Base-by-base conservation (phyloP, 2,888 invertebrate genomes). In the Gari tellinella region DNA sequence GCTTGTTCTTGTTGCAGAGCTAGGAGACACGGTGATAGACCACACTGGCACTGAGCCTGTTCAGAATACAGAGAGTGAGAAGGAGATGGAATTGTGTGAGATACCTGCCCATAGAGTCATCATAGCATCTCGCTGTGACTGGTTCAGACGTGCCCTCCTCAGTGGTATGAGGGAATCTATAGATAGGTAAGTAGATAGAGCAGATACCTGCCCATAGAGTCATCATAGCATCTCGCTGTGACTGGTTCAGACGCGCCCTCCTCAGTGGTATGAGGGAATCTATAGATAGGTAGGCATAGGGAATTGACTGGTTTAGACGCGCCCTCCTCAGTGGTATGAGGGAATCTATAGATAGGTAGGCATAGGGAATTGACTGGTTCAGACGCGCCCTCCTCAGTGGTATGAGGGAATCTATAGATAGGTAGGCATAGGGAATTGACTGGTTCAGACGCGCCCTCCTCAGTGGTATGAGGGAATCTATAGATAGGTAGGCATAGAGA, bases 111-210 rank as follows among this genome's bases (percentile, higher is more conserved):
- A 95, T 89, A 92, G 95, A 65, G 94, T 95, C 14, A 94, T 95
- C 68, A 94, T 95, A 15, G 94, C 95, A 3, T 93, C 95, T 0
- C 92, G 94, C 60, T 95, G 95, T 91, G 94, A 95, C 88, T 95
- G 95, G 95, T 95, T 95, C 88, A 92, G 94, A 53, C 92, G 95
- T 81, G 95, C 95, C 0, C 90, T 95, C 17, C 92, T 94, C 49
- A 95, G 95, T 55, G 95, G 95, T 56, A 95, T 95, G 95, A 93
- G 94, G 84, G 95, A 95, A 91, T 94, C 94, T 25, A 95, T 95
- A 78, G 94, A 94, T 86, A 94, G 94, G 94, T 94, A 88, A 83
- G 89, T 83, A 19, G 5, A 48, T 31, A 31, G 10, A 4, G 93
- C 95, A 85, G 61, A 88, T 92, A 61, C 88, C 87, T 62, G 92